phyloP scores from a whole-genome alignment of 2,113 vertebrate genomes.

The Elachura formosa region DNA sequence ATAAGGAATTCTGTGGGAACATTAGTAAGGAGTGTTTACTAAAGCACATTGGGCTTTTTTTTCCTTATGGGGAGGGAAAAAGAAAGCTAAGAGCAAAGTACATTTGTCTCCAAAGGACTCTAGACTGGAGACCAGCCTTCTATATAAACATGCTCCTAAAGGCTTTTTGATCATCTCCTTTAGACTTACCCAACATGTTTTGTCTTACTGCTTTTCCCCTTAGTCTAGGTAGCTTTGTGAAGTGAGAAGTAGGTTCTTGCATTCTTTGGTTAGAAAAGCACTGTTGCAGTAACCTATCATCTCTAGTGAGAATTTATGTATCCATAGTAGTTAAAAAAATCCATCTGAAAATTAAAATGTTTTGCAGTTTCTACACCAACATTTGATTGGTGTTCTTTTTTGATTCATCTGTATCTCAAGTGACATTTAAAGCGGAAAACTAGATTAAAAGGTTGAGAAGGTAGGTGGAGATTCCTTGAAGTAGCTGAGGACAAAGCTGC shows the following conservation, averaged over 20 bases:
- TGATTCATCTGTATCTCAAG: not conserved
- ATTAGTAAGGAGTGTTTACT: not conserved
- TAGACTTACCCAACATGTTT: not conserved
- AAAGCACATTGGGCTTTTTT: not conserved
- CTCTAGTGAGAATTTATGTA: not conserved
- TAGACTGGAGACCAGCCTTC: not conserved
- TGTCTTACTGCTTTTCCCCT: not conserved
- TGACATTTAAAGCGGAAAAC: not conserved
- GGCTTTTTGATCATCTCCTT: not conserved
- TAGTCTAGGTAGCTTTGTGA: not conserved
- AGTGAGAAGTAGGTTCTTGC: not conserved
- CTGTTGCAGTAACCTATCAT: not conserved
- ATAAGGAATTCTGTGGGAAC: not conserved
- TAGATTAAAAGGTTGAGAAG: not conserved
- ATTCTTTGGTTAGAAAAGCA: not conserved
- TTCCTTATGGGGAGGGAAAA: accelerated
- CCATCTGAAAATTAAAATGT: not conserved
- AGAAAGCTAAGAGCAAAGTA: not conserved
- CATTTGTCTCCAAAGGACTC: not conserved
- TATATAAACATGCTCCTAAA: not conserved
- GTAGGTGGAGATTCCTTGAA: not conserved
- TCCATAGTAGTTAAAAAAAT: not conserved
- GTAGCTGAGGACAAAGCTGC: not conserved
- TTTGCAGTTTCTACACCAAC: not conserved
- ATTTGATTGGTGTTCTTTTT: not conserved